Evolutionary conservation across 2,113 vertebrate species (phyloP), one percentile per base, ranked within the genome.

Genomic region (Barbus barbus): DNA sequence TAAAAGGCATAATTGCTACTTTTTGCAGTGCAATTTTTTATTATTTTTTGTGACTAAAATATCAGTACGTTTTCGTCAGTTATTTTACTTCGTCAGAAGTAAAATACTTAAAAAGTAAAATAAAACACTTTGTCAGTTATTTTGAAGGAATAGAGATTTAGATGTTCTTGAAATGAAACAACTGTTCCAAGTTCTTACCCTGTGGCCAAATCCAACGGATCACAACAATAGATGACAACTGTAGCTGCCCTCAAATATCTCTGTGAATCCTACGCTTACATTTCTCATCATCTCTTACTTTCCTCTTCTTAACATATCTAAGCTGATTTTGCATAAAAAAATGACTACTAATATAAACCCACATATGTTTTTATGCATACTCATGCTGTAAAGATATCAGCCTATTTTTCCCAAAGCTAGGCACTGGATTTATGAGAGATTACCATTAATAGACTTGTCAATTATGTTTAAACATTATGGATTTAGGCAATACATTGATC

Each of bases 71-170:
- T n/a, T n/a, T n/a, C n/a, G n/a, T n/a, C n/a, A n/a, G n/a, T n/a
- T n/a, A n/a, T n/a, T n/a, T n/a, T n/a, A n/a, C n/a, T n/a, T n/a
- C n/a, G n/a, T n/a, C n/a, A n/a, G n/a, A n/a, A n/a, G n/a, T n/a
- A n/a, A n/a, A n/a, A n/a, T n/a, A n/a, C n/a, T n/a, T n/a, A n/a
- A n/a, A n/a, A n/a, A n/a, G n/a, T n/a, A n/a, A n/a, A n/a, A n/a
- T n/a, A n/a, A n/a, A n/a, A n/a, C n/a, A n/a, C n/a, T n/a, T n/a
- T n/a, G n/a, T n/a, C n/a, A n/a, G n/a, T n/a, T n/a, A n/a, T n/a
- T n/a, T n/a, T n/a, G n/a, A 51, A 69, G 22, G 24, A 71, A 44
- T 38, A 53, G 72, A 84, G 69, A 58, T 77, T 67, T 67, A 46
- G 63, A 78, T 83, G 63, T 48, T 83, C 75, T 53, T 26, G 9